Evolutionary conservation across 2,113 vertebrate species (phyloP).

Genomic region (Empidonax traillii): DNA sequence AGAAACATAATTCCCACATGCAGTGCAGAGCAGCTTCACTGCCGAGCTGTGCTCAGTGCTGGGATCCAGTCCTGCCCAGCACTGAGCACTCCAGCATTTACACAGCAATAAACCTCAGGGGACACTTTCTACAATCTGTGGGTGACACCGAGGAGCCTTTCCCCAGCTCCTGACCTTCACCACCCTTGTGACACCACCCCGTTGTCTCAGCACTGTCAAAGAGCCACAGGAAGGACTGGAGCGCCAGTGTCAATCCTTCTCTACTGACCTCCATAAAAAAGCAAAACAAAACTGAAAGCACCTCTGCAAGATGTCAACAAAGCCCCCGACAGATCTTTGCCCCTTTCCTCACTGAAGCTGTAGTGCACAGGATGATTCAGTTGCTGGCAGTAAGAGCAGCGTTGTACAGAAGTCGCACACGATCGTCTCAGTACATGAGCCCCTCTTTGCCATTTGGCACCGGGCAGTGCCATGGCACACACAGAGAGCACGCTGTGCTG

Average conservation of each 20-base stretch:
- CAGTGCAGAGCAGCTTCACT: background rate
- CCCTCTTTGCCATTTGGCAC: background rate
- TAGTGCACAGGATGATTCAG: background rate
- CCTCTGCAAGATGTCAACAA: background rate
- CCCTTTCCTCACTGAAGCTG: background rate
- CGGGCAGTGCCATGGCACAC: accelerated
- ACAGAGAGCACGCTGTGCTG: background rate
- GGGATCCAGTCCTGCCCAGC: background rate
- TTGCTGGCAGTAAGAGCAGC: background rate
- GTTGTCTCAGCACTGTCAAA: background rate
- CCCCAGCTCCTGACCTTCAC: background rate
- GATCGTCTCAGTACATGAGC: background rate
- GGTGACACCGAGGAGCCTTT: background rate
- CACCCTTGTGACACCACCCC: background rate
- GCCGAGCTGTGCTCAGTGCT: background rate
- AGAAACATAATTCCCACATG: background rate
- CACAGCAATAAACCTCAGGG: background rate
- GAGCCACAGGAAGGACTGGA: background rate
- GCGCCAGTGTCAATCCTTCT: background rate
- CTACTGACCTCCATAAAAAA: background rate
- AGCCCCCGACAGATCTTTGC: background rate
- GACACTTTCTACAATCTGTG: background rate
- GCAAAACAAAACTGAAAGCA: background rate
- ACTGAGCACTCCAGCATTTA: background rate
- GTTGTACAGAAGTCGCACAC: background rate